Evolutionary conservation across 2,888 invertebrate species (phyloP), one percentile per base, ranked within the genome.

Genomic region (Fragum sueziense): DNA sequence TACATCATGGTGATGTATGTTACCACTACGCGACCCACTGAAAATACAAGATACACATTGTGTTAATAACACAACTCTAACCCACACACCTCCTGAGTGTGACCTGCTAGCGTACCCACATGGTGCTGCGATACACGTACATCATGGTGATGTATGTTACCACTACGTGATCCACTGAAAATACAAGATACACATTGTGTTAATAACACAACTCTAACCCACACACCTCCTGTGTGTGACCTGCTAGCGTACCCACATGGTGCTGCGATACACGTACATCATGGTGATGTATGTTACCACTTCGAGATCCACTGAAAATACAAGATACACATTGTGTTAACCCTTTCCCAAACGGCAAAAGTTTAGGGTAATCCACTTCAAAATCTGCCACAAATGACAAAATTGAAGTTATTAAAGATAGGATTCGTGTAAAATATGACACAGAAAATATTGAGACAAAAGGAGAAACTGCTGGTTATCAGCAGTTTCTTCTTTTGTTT

Each of bases 41-140:
- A 22, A 70, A 54, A n/a, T n/a, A n/a, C n/a, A n/a, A n/a, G n/a
- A n/a, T n/a, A n/a, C n/a, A n/a, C n/a, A n/a, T n/a, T n/a, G n/a
- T n/a, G n/a, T n/a, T n/a, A n/a, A n/a, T n/a, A n/a, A n/a, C n/a
- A 98, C 99, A 99, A 99, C 93, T 97, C 97, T 37, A 99, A 93
- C 0, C 99, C 98, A 92, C 99, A 99, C 25, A 97, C 96, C 93
- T 95, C 94, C 88, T 92, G 92, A 2, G 90, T 86, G 91, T 97
- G 97, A 9, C 96, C 96, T 11, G 94, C 93, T 65, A 97, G 93
- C 0, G 96, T 95, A 20, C 95, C 94, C 1, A 98, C 95, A 70
- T 95, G 95, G 92, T 98, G 98, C 29, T 98, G 95, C 0, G 97
- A 94, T 88, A 97, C 96, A 20, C 99, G 95, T 3, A 99, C 99